Percentiles rank a stretch among this genome's conserved stretches.
Conservation (phyloP, 1,140 invertebrate species). For the Anastrepha obliqua region DNA sequence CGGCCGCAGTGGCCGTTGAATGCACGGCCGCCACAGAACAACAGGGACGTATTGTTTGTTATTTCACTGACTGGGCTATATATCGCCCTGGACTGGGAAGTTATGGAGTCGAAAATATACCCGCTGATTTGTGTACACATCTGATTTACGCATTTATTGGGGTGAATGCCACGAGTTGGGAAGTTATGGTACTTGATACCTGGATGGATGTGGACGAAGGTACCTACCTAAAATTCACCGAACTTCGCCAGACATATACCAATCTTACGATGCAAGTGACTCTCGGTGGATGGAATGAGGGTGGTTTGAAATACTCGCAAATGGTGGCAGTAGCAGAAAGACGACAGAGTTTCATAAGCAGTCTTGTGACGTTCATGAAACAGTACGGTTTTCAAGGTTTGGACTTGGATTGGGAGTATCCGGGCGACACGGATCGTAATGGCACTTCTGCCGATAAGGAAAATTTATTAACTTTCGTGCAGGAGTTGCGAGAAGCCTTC, state of each 20-base stretch:
- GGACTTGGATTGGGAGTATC: slow-evolving; percentile 91
- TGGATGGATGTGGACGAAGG: slow-evolving; percentile 85
- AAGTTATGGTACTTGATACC: slow-evolving; percentile 86
- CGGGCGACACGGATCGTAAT: slow-evolving; percentile 88
- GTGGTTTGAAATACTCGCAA: slow-evolving; percentile 88
- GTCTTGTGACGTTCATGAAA: slow-evolving; percentile 86
- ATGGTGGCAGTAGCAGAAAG: slow-evolving; percentile 82
- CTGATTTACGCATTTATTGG: slow-evolving; percentile 93
- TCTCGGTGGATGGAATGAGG: slow-evolving; percentile 92
- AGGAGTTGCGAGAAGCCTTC: slow-evolving; percentile 87
- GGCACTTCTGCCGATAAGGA: slow-evolving; percentile 89
- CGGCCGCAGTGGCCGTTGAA: slow-evolving; percentile 57
- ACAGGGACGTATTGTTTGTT: slow-evolving; percentile 84
- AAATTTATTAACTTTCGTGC: slow-evolving; percentile 86
- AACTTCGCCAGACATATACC: slow-evolving; percentile 82
- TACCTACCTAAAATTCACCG: slow-evolving; percentile 89
- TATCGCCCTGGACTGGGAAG: slow-evolving; percentile 87
- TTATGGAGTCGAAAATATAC: slow-evolving; percentile 89
- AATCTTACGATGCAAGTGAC: slow-evolving; percentile 86
- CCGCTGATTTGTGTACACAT: slow-evolving; percentile 88
- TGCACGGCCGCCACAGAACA: slow-evolving; percentile 59
- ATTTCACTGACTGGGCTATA: slow-evolving; percentile 94
- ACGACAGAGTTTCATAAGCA: slow-evolving; percentile 83
- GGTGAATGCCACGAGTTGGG: slow-evolving; percentile 85
- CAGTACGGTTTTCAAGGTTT: slow-evolving; percentile 88